Evolutionary conservation across 2,113 vertebrate species (phyloP).

Genomic region (Probosciger aterrimus): DNA sequence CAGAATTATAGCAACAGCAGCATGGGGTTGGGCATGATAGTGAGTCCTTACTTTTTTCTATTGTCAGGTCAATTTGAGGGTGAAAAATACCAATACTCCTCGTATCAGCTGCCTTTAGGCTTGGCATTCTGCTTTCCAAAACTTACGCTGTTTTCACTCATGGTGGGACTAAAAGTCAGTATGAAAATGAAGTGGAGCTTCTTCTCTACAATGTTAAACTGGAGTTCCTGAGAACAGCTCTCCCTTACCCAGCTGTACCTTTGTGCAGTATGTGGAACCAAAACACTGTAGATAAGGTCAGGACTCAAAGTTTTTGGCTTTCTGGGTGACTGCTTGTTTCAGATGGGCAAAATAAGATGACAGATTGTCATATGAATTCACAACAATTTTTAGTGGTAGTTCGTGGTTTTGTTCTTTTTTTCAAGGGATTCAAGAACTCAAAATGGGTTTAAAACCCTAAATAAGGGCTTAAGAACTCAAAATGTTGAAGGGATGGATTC

Average conservation of each 20-base stretch:
- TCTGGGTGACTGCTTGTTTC: background rate
- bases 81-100: background rate
- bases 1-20: background rate
- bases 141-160: fast-evolving
- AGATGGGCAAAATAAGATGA: background rate
- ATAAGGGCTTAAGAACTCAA: background rate
- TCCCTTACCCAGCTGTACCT: background rate
- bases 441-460: background rate
- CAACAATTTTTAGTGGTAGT: background rate
- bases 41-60: background rate
- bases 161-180: background rate
- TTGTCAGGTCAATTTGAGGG: background rate
- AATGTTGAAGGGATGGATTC: background rate
- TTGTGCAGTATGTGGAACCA: background rate
- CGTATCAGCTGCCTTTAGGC: background rate
- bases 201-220: background rate
- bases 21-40: background rate
- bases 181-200: background rate
- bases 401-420: background rate
- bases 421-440: background rate
- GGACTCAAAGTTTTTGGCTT: background rate
- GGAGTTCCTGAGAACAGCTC: background rate
- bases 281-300: background rate
- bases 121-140: background rate
- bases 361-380: background rate